Evolutionary conservation across 2,888 invertebrate species (phyloP), one percentile per base, ranked within the genome.

Genomic region (Agrochola lychnidis): DNA sequence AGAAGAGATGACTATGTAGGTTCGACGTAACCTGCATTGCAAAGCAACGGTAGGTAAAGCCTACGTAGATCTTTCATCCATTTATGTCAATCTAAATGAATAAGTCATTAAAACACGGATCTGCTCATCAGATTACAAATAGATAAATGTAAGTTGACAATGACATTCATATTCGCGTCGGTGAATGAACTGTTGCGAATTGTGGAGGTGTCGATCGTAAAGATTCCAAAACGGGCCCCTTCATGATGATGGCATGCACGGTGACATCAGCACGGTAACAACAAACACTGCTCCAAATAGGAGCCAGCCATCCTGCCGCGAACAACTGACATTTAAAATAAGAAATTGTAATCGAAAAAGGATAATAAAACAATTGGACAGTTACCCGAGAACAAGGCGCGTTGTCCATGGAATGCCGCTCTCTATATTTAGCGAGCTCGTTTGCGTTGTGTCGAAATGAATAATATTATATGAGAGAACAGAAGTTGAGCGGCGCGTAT

Each of bases 171-270:
- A 92, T 93, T 92, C 82, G 87, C 88, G 86, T 79, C 94, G 95
- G 95, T 95, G 95, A 96, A 96, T 94, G 96, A 96, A 96, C 96
- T 91, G 91, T 86, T 90, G 92, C 92, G 86, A 91, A 93, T 90
- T 95, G 96, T 95, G 96, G 95, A 95, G 96, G 95, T 95, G 96
- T 93, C 86, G 94, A 92, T 95, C 95, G 94, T 95, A 95, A 95
- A 95, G 93, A 92, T 92, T 91, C 95, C 95, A 94, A 95, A 96
- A 93, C 92, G 92, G 95, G 94, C 93, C 93, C 89, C 93, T 90
- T 90, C 89, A 84, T 88, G 92, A 92, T 94, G 94, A 95, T 93
- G 93, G 90, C 93, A 92, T 90, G 83, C 84, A 84, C 88, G 93
- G 92, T 96, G 96, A 96, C 95, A 95, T 96, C 96, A 96, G 91